Conservation (phyloP, 2,888 invertebrate genomes). For the Gymnoscelis rufifasciata region DNA sequence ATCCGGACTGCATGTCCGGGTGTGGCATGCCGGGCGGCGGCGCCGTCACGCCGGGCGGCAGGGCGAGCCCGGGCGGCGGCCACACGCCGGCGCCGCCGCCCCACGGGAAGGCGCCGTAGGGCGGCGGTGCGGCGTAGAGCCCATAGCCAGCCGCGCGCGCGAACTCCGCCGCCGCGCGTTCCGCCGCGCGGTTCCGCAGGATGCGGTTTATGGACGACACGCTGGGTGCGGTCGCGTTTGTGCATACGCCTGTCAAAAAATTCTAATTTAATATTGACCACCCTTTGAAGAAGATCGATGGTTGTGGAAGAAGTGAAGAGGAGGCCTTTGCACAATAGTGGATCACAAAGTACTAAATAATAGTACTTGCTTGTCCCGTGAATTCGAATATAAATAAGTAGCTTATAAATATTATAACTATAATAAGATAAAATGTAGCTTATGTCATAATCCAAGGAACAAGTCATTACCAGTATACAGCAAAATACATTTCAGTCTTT, state of each 20-base stretch:
- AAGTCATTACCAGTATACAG: too few species aligned
- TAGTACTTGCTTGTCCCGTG: too few species aligned
- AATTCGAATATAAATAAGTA: too few species aligned
- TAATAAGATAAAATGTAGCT: too few species aligned
- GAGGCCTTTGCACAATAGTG: too few species aligned
- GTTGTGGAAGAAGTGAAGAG: too few species aligned
- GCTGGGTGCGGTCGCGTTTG: conserved; percentile 96
- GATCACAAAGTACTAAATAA: too few species aligned
- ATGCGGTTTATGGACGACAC: conserved; percentile 98
- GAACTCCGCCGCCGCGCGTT: conserved; percentile 96
- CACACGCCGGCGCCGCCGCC: conserved; percentile 65
- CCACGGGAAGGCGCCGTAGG: conserved; percentile 81
- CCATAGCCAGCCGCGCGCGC: conserved; percentile 95
- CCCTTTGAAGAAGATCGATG: too few species aligned
- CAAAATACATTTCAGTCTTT: too few species aligned
- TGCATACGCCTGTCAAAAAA: conserved; percentile 88
- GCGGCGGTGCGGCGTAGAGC: conserved; percentile 87
- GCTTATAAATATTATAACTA: too few species aligned
- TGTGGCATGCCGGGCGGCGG: conserved; percentile 65
- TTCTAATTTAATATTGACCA: too few species aligned
- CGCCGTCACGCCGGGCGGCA: conserved; percentile 70
- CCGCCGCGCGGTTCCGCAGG: conserved; percentile 95
- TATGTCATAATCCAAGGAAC: too few species aligned
- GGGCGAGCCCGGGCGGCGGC: conserved; percentile 80
- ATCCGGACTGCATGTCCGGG: conserved; percentile 75